Conservation (phyloP, 2,797 vertebrate species). For the Enteromius fasciolatus region DNA sequence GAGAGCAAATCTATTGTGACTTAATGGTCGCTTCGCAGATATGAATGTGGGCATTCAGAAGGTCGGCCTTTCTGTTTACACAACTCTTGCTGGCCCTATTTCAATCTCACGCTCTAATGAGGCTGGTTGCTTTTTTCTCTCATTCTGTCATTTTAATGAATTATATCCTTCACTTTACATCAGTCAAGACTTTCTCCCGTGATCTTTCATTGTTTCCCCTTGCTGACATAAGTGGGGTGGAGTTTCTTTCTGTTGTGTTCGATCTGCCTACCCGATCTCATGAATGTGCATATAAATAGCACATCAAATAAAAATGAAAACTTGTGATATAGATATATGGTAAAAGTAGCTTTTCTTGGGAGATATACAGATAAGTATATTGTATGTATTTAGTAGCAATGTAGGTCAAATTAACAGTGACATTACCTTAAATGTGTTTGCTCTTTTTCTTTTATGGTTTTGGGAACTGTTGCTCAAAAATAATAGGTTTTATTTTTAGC, state of each 20-base stretch:
- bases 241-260: too few relatives aligned
- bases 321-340: too few relatives aligned
- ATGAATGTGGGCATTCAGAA: constrained; percentile 33
- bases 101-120: constrained; percentile 28
- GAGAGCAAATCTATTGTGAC: constrained; percentile 12
- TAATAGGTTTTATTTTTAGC: neutral
- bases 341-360: neutral
- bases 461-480: neutral
- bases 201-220: constrained; percentile 2
- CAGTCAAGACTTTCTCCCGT: neutral
- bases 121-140: neutral
- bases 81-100: constrained; percentile 18
- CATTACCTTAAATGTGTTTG: neutral
- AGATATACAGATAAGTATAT: neutral
- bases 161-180: neutral
- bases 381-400: neutral
- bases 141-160: neutral
- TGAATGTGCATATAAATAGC: too few relatives aligned
- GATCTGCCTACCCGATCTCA: too few relatives aligned
- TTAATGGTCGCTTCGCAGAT: constrained; percentile 3
- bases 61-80: constrained; percentile 27
- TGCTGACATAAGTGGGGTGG: neutral
- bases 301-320: too few relatives aligned
- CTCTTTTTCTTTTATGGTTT: neutral
- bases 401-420: neutral